Base-by-base conservation (phyloP, 2,113 vertebrate genomes). In the Paralichthys olivaceus region DNA sequence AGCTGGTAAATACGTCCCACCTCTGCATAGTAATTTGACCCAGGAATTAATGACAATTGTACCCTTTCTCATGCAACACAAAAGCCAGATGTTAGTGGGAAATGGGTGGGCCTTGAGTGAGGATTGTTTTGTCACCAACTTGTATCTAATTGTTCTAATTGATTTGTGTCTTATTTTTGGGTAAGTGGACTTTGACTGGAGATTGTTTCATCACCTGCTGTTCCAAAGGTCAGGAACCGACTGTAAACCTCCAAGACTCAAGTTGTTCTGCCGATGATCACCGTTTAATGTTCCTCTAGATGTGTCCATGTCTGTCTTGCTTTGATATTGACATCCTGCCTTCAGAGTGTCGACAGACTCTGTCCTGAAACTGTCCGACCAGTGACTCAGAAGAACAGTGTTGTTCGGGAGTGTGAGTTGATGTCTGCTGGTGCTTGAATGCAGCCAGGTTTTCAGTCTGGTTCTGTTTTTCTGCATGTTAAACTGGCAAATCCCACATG, bases 241-340 rank as follows among this genome's bases (percentile, higher is more conserved):
- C 43, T 47, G 43, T 19, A 34, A 34, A 34, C 7, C 32, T 34
- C 32, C 32, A 34, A 40, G 37, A 1, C 66, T 40, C 29, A 15
- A 53, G 47, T 13, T 54, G 32, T 55, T 37, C 6, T 12, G 55
- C 8, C 22, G 26, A 2, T 26, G 1, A 26, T 25, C 23, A 28
- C 25, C 15, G 1, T 4, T 45, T 15, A 19, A 28, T 26, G 2
- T 45, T 14, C 12, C 26, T 4, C 43, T 65, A 4, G 5, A n/a
- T 6, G 12, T n/a, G 55, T 43, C 40, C 40, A 43, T 3, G 12
- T 53, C 49, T 53, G 7, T 45, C 20, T 25, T 55, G 47, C 25
- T 69, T 56, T 69, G 49, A 77, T 60, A 69, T 54, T 32, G 3
- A 17, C 54, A n/a, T 26, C 55, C 62, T 49, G 53, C 23, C 11